Evolutionary conservation across 2,888 invertebrate genomes (phyloP).

Genomic region (Tenthredo scrophulariae): DNA sequence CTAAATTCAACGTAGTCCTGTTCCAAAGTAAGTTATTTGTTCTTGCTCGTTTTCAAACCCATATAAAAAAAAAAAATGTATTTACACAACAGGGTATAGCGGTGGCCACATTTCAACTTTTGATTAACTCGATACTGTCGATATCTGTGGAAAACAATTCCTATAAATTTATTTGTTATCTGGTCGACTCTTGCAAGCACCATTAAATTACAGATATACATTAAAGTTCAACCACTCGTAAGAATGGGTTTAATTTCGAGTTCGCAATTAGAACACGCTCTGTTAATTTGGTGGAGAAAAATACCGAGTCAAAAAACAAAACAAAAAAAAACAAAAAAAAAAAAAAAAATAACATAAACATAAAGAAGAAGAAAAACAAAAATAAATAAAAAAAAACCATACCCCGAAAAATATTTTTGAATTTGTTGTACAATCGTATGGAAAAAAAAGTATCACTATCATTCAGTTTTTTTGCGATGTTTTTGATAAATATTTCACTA

Average conservation of each 20-base stretch:
- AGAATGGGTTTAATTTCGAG: constrained; percentile 22
- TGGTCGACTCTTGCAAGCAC: background rate
- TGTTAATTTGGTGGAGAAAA: background rate
- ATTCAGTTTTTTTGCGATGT: background rate
- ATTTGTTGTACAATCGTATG: background rate
- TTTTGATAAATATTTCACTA: background rate
- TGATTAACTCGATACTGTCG: background rate
- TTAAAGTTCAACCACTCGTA: constrained; percentile 30
- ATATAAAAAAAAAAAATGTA: background rate
- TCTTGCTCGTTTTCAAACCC: background rate
- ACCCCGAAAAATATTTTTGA: background rate
- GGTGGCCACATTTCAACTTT: background rate
- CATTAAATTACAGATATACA: constrained; percentile 1
- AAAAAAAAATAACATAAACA: no score
- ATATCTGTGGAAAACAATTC: constrained; percentile 4
- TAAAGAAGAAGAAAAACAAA: no score
- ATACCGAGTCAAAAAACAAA: background rate
- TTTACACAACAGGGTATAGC: background rate
- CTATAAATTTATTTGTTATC: constrained; percentile 4
- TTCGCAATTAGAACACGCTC: constrained; percentile 1
- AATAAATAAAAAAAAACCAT: no score
- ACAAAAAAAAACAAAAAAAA: no score
- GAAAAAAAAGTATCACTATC: no score
- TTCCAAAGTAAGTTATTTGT: background rate
- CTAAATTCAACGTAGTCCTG: background rate